Base-by-base conservation (phyloP, 2,888 invertebrate genomes). In the Aphidoletes aphidimyza region DNA sequence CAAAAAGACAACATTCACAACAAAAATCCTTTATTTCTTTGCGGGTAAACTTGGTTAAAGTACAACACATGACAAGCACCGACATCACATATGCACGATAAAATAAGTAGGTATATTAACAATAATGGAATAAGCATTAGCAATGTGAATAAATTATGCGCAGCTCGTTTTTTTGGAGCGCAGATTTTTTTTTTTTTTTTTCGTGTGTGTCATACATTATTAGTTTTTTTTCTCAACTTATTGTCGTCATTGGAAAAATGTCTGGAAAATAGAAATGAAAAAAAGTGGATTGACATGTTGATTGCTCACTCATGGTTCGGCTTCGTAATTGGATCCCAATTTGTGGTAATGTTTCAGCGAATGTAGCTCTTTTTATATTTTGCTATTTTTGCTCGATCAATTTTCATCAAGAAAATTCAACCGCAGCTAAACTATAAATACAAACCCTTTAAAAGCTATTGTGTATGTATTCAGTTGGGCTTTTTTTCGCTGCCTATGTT, bases 91-190 rank as follows among this genome's bases (percentile, higher is more conserved):
- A 14, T 54, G 54, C 54, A 14, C 8, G 42, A 42, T 42, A 42
- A 42, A 9, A 14, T 42, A 42, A n/a, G n/a, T 14, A 42, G 22
- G 5, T 54, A 54, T 22, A 54, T 54, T 22, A 54, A 54, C 54
- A 54, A 54, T 54, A 54, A 54, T 54, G 54, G 54, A 54, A 54
- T 54, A 54, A 54, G 11, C 54, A 54, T 54, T 22, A 54, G 54
- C 54, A 54, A 54, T 26, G n/a, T 54, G 54, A 54, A 54, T 54
- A 54, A 22, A 54, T 54, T 54, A 54, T 54, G 54, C 22, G 47
- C 47, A 19, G 47, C 19, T 47, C 19, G 47, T 47, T 54, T 8
- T 54, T 54, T 22, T 26, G 3, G 54, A 47, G 6, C 17, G 47
- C 17, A 47, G 8, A 8, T 47, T 19, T 22, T 5, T 22, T 54